Percentiles rank a stretch among this genome's conserved stretches.
Evolutionary conservation across 2,113 vertebrate genomes (phyloP).

Genomic region (Stigmatopora argus): DNA sequence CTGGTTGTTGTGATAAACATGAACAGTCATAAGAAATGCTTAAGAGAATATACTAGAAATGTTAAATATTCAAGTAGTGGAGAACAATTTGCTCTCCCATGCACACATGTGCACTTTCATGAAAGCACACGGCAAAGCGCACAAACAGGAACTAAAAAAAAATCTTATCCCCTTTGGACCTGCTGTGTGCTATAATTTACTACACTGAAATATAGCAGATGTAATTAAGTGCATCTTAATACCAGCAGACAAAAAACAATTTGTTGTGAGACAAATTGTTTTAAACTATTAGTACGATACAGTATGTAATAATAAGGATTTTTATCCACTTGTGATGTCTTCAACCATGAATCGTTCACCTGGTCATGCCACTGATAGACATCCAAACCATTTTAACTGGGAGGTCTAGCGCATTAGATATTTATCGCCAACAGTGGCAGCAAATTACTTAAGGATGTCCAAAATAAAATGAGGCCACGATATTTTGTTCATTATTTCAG

Average conservation of each 20-base stretch:
- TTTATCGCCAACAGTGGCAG: too few species aligned
- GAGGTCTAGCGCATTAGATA: too few species aligned
- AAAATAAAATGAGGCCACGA: too few species aligned
- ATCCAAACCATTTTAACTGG: slow-evolving; percentile 25
- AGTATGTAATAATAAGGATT: neutral
- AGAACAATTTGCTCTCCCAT: slow-evolving; percentile 23
- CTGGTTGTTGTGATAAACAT: neutral
- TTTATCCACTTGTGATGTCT: neutral
- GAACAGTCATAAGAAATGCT: neutral
- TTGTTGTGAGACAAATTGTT: slow-evolving; percentile 18
- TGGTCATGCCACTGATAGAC: slow-evolving; percentile 12
- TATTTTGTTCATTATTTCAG: too few species aligned
- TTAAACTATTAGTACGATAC: slow-evolving; percentile 16
- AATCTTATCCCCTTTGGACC: slow-evolving; percentile 30
- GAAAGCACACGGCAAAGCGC: slow-evolving; percentile 2
- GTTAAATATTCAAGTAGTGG: slow-evolving; percentile 28
- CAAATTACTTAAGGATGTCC: too few species aligned
- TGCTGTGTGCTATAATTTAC: slow-evolving; percentile 20
- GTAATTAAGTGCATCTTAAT: slow-evolving; percentile 25
- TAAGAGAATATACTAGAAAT: slow-evolving; percentile 13
- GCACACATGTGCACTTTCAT: too few species aligned
- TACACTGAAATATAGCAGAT: slow-evolving; percentile 27
- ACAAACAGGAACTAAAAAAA: slow-evolving; percentile 27
- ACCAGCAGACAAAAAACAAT: slow-evolving; percentile 8
- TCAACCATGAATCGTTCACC: neutral